Evolutionary conservation across 35 echinoderm and acorn worm genomes (phyloP), one percentile per base, ranked within the genome.

Genomic region (Ptychodera flava): DNA sequence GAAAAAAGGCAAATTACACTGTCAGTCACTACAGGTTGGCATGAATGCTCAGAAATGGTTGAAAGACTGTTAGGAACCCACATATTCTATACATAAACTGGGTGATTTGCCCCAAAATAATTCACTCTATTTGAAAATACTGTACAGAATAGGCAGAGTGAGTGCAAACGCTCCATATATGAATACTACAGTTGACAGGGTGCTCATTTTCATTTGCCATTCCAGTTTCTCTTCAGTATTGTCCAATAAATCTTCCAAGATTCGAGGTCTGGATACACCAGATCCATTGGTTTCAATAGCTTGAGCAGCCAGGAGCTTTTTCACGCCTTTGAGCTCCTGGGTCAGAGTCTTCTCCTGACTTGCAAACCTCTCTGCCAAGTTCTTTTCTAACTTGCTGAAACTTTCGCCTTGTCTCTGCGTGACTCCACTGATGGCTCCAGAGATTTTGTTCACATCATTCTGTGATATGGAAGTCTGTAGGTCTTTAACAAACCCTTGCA

Each of bases 141-240:
- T 92, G 79, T 99, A 99, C 35, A 99, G 83, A 75, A 99, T 91
- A 38, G 95, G 96, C 33, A 99, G 36, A 28, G 96, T 92, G 45
- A 97, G 31, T 36, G 96, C 96, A 91, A 99, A 99, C 33, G 96
- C 96, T 85, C 96, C 96, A 80, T 94, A 94, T 31, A 99, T 89
- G 37, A 99, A 92, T 32, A 99, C 96, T 1, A 99, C 96, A 52
- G 96, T 99, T 30, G 92, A 92, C 38, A 99, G 76, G 29, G 95
- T 92, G 38, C 92, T 94, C 96, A 99, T 94, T 85, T 99, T 99
- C 53, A 99, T 88, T 76, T 99, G 92, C 96, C 96, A 99, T 86
- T 99, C 96, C 31, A 94, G 82, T 85, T 94, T 99, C 76, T 92
- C 83, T 30, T 91, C 90, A 15, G 90, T 84, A 38, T 94, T 85